Base-by-base conservation (phyloP, 2,888 invertebrate genomes). In the Drosophila subquinaria region DNA sequence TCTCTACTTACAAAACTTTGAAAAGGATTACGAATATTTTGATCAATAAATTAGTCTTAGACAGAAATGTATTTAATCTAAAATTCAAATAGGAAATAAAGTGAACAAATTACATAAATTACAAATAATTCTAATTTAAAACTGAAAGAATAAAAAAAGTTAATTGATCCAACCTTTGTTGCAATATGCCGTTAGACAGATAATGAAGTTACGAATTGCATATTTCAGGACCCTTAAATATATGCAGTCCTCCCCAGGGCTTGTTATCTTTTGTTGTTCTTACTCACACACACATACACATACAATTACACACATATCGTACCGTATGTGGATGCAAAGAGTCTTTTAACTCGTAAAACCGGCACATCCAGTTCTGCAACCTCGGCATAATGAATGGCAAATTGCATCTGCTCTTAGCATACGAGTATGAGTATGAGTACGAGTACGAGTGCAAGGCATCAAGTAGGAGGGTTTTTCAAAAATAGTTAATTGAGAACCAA, bases 351-450 rank as follows among this genome's bases (percentile, higher is more conserved):
- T 72, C 60, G 72, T 59, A 55, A 72, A 72, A 72, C 72, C 73
- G 72, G 72, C 73, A 66, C 73, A 72, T 72, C 72, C 72, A 72
- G 72, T 72, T 72, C 66, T 52, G 55, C 66, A 73, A 60, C 55
- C 65, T 60, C 65, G 50, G 55, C 73, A 59, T 55, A 72, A 72
- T 72, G 72, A 72, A 72, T 72, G 66, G 72, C 66, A 72, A 72
- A 72, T 72, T 72, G 72, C 73, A 72, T 72, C 72, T 72, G 72
- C 73, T 72, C 59, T 72, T 56, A 71, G 72, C 70, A 67, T 67
- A 69, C 73, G 55, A 42, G 53, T 43, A 36, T 35, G 43, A 33
- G 30, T 43, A 17, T 30, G 45, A 56, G 10, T 47, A 15, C 38
- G 33, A 45, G 36, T 56, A 15, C 38, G 33, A 45, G 45, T 56